Conservation (phyloP, 2,888 invertebrate genomes). For the Heliconius cydno region DNA sequence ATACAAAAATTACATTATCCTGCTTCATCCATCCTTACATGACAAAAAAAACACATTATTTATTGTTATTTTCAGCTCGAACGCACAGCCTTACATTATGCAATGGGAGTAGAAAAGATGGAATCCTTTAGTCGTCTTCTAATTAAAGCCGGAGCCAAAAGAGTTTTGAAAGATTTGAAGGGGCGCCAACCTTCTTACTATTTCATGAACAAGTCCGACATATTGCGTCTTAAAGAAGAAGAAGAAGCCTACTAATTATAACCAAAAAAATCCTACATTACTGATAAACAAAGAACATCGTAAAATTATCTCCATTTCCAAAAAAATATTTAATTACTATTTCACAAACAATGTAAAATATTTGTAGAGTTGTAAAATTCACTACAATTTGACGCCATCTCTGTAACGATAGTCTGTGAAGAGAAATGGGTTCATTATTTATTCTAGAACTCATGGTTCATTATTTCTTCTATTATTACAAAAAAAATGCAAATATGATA, state of each 20-base stretch:
- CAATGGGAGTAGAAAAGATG: constrained; percentile 94
- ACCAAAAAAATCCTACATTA: not conserved
- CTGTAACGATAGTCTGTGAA: not conserved
- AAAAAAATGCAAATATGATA: not conserved
- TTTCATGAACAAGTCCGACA: constrained; percentile 96
- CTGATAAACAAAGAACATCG: not conserved
- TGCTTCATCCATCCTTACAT: not conserved
- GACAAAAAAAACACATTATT: not conserved
- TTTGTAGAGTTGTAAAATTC: not conserved
- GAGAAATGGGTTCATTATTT: not conserved
- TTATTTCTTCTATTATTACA: constrained; percentile 2
- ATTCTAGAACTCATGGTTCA: not conserved
- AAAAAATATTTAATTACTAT: too few species aligned
- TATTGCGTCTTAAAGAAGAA: constrained; percentile 92
- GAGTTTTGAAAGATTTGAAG: constrained; percentile 93
- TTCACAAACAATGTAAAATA: not conserved
- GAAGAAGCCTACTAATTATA: constrained; percentile 85
- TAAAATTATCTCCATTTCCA: not conserved
- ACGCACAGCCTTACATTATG: constrained; percentile 94
- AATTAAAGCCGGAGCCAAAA: constrained; percentile 91
- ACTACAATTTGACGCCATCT: constrained; percentile 4
- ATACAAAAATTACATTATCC: too few species aligned
- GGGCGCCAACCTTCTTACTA: constrained; percentile 95
- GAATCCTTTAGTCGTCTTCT: constrained; percentile 91
- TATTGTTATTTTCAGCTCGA: constrained; percentile 86